These are phyloP conservation scores for Cairina moschata DNA, from an alignment of 2,113 vertebrate genomes.

Conservation along the genomic window DNA sequence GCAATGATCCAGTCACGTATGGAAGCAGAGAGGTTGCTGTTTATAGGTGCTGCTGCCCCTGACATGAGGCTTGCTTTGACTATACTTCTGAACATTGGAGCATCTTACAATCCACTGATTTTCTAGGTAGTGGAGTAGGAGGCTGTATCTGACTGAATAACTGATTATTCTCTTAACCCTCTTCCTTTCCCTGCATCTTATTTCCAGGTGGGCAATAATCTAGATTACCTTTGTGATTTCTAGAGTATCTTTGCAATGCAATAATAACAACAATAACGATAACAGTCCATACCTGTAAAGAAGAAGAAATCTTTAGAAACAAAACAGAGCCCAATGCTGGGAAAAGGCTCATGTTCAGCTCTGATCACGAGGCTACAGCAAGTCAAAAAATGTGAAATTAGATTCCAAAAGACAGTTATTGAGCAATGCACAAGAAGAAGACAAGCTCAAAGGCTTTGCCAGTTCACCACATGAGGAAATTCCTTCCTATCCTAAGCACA, in stretches of 20 bases:
- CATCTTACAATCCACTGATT: background rate
- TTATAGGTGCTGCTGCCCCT: background rate
- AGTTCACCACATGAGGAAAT: slow-evolving; percentile 21
- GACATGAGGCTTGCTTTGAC: accelerated
- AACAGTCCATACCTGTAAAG: background rate
- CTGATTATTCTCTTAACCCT: background rate
- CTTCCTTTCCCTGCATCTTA: background rate
- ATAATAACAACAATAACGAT: background rate
- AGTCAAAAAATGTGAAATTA: slow-evolving; percentile 7
- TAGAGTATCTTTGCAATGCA: background rate
- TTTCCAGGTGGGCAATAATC: background rate
- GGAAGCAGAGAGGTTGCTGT: background rate
- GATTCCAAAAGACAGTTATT: background rate
- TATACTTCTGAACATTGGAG: background rate
- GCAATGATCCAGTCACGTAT: background rate
- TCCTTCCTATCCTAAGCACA: slow-evolving; percentile 23
- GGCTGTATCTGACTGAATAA: background rate
- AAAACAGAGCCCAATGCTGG: background rate
- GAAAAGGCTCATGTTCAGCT: background rate
- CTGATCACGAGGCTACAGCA: background rate
- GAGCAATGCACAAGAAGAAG: background rate
- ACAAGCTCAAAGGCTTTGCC: background rate
- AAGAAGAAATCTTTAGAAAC: background rate
- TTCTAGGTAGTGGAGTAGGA: background rate
- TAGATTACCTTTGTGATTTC: background rate